A percentile compares a stretch with the other conserved stretches of the same genome.
phyloP scores from a whole-genome alignment of 2,888 invertebrate species.

The Yponomeuta malinellus region DNA sequence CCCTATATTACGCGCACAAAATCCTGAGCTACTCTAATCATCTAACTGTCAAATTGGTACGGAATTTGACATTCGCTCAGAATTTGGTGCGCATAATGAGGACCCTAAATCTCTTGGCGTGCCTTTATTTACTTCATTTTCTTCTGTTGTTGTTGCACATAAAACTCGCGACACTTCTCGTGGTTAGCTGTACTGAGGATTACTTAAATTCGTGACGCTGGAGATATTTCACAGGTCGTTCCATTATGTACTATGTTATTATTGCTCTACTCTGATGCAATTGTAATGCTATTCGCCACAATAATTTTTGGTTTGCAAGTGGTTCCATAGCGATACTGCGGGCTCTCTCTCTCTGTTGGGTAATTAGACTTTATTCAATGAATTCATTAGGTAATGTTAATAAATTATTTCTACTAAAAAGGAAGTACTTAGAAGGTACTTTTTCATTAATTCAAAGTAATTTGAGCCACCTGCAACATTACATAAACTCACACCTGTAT shows the following conservation, averaged over 20 bases:
- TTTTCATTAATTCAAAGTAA: neutral
- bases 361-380: neutral
- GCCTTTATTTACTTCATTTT: neutral
- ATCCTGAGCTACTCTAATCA: too few species aligned
- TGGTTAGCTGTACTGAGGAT: slow-evolving; percentile 22
- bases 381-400: too few species aligned
- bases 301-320: neutral
- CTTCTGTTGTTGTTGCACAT: neutral
- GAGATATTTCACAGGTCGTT: slow-evolving; percentile 46
- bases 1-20: too few species aligned
- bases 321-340: neutral
- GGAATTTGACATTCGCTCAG: too few species aligned
- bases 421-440: neutral
- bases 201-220: slow-evolving; percentile 51
- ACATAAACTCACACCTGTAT: too few species aligned
- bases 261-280: neutral
- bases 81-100: too few species aligned
- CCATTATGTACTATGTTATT: slow-evolving; percentile 34
- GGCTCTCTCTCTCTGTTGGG: neutral
- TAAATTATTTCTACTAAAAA: too few species aligned
- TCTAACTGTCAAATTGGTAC: too few species aligned
- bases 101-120: slow-evolving; percentile 19
- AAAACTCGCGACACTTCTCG: slow-evolving; percentile 32
- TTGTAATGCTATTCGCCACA: neutral
- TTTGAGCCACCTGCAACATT: neutral